Evolutionary conservation across 2,797 vertebrate species (phyloP).

Genomic region (Dicrostonyx torquatus): DNA sequence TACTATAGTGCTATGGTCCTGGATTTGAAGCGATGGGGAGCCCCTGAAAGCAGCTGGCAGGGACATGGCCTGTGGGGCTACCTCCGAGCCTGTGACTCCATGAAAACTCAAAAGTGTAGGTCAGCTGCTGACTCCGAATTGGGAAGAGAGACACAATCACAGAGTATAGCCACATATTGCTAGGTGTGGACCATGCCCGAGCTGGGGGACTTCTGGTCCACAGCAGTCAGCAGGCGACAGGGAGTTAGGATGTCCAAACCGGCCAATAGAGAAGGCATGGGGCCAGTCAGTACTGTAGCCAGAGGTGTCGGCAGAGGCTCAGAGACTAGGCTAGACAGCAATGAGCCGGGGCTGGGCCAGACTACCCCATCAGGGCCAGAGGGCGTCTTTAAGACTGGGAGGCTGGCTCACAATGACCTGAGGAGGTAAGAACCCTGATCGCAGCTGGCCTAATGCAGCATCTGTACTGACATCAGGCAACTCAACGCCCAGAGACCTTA

Average conservation of each 20-base stretch:
- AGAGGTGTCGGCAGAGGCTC: not conserved
- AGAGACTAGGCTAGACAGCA: not conserved
- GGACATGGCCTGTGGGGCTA: not conserved
- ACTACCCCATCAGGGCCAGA: not conserved
- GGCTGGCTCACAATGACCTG: not conserved
- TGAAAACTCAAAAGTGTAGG: not conserved
- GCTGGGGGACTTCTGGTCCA: not conserved
- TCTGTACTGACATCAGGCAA: not conserved
- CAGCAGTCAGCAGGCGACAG: not conserved
- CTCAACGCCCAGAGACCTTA: not conserved
- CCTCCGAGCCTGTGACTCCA: not conserved
- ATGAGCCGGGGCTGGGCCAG: not conserved
- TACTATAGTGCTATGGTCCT: not conserved
- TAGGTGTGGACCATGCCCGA: not conserved
- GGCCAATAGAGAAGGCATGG: not conserved
- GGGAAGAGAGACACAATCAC: fast-evolving
- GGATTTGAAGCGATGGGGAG: fast-evolving
- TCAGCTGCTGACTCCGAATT: fast-evolving
- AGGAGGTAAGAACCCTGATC: not conserved
- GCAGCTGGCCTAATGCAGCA: not conserved
- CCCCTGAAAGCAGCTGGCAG: not conserved
- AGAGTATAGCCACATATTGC: not conserved
- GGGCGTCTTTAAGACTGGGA: not conserved
- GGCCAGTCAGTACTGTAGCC: fast-evolving
- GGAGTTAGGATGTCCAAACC: not conserved